Percentiles rank a stretch among this genome's conserved stretches.
Conservation (phyloP, 2,113 vertebrate genomes). For the Sus scrofa region DNA sequence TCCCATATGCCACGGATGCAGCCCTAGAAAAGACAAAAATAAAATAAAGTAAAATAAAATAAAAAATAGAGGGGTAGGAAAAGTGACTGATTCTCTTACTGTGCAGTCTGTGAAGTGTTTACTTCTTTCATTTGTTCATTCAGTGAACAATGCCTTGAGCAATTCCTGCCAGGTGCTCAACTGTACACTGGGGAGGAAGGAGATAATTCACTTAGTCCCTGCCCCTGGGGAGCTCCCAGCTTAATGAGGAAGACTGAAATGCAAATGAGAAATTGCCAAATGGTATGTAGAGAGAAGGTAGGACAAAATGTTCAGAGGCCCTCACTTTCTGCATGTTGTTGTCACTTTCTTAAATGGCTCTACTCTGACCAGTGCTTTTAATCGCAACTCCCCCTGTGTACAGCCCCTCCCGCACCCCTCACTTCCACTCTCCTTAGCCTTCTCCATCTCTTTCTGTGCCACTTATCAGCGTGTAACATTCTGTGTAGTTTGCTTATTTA, state of each 20-base stretch:
- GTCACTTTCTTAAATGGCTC: neutral
- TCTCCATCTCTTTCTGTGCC: neutral
- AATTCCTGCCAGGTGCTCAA: neutral
- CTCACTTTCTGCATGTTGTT: neutral
- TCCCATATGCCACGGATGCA: no score
- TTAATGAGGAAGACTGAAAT: neutral
- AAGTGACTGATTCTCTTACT: neutral
- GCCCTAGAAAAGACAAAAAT: no score
- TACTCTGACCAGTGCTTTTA: neutral
- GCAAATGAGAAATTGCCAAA: neutral
- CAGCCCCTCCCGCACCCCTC: neutral
- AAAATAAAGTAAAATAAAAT: no score
- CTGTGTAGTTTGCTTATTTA: neutral
- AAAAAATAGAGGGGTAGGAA: neutral
- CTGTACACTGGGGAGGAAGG: neutral
- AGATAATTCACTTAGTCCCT: neutral
- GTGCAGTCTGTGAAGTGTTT: neutral
- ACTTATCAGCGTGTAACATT: neutral
- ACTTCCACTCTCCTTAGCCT: neutral
- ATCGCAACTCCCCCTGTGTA: neutral
- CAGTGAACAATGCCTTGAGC: neutral
- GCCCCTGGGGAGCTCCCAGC: neutral
- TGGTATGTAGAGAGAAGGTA: neutral
- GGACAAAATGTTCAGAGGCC: neutral
- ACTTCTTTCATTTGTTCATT: slow-evolving; percentile 7